Conservation (phyloP, 1,140 invertebrate genomes). For the Zaprionus ornatus region DNA sequence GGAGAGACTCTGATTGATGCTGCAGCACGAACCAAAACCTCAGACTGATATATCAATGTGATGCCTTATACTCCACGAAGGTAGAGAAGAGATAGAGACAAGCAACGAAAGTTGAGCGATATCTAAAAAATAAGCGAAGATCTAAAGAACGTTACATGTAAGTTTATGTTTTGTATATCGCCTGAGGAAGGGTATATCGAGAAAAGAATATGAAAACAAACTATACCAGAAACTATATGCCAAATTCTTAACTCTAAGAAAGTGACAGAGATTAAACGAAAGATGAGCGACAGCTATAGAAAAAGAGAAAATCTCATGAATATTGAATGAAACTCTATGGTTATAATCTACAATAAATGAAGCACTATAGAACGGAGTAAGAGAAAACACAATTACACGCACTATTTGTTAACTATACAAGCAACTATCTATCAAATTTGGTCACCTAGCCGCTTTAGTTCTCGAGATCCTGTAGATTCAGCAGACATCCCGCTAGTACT, state of each 20-base stretch:
- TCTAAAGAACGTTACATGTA: too few relatives aligned
- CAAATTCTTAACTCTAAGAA: too few relatives aligned
- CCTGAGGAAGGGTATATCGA: too few relatives aligned
- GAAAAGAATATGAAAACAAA: not conserved
- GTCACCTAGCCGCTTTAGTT: not conserved
- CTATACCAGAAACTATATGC: not conserved
- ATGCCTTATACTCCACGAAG: not conserved
- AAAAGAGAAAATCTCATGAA: too few relatives aligned
- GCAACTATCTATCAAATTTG: not conserved
- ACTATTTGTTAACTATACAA: not conserved
- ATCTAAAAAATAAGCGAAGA: too few relatives aligned
- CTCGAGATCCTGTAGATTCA: not conserved
- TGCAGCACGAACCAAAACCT: constrained; percentile 18
- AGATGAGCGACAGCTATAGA: too few relatives aligned
- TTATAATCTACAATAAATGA: too few relatives aligned
- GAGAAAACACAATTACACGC: too few relatives aligned
- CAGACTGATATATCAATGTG: not conserved
- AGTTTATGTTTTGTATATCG: too few relatives aligned
- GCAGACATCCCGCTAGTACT: not conserved
- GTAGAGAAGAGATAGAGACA: not conserved
- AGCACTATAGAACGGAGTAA: too few relatives aligned
- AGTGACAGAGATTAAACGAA: too few relatives aligned
- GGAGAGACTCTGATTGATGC: constrained; percentile 26
- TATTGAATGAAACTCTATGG: too few relatives aligned
- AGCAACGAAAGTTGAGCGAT: not conserved